Percentiles rank a stretch among this genome's conserved stretches.
Conservation (phyloP, 1,140 invertebrate species). For the Telenomus remus region DNA sequence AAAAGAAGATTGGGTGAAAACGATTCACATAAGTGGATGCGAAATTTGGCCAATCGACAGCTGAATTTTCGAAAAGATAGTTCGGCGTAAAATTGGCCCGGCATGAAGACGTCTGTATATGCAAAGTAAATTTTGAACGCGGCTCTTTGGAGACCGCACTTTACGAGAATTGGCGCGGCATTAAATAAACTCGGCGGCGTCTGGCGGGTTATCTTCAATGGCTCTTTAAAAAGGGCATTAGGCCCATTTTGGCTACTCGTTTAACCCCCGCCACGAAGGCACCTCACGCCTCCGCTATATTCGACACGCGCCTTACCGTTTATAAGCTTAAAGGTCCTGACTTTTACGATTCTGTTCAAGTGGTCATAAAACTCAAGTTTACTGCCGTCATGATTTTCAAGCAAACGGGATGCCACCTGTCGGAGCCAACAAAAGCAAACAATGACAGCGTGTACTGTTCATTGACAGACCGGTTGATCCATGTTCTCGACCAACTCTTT, state of each 20-base stretch:
- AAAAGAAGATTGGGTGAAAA: too few species aligned
- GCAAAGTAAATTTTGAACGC: slow-evolving; percentile 59
- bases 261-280: slow-evolving; percentile 58
- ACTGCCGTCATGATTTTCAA: slow-evolving; percentile 77
- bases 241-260: slow-evolving; percentile 70
- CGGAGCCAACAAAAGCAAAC: slow-evolving; percentile 72
- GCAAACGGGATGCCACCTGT: slow-evolving; percentile 76
- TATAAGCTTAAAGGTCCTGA: slow-evolving; percentile 74
- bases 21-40: too few species aligned
- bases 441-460: slow-evolving; percentile 61
- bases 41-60: too few species aligned
- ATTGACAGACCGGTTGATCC: slow-evolving; percentile 59
- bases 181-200: slow-evolving; percentile 67
- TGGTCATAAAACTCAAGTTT: slow-evolving; percentile 76
- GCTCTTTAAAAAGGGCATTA: slow-evolving; percentile 70
- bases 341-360: slow-evolving; percentile 77
- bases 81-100: slow-evolving; percentile 50
- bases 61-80: slow-evolving; percentile 1
- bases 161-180: slow-evolving; percentile 61
- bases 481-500: slow-evolving; percentile 59
- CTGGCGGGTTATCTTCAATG: slow-evolving; percentile 67
- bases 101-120: slow-evolving; percentile 64
- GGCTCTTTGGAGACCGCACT: slow-evolving; percentile 58
- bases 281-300: slow-evolving; percentile 72
- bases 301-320: slow-evolving; percentile 74